Conservation (phyloP, 1,140 invertebrate genomes). For the Hestina assimilis region DNA sequence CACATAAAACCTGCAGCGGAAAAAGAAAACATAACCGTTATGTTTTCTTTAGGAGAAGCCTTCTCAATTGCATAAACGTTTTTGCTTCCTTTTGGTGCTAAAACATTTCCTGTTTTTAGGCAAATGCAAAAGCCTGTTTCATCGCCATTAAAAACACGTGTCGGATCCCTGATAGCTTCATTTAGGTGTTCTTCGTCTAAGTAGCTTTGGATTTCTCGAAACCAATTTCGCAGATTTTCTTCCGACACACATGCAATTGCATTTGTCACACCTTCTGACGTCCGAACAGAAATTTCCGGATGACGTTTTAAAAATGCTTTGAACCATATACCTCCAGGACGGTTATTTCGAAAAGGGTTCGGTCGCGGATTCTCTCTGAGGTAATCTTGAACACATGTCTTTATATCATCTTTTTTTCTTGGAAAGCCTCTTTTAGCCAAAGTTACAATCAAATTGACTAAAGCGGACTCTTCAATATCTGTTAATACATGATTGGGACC, state of each 20-base stretch:
- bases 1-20: conserved; percentile 31
- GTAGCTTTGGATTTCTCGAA: conserved; percentile 44
- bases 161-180: conserved; percentile 19
- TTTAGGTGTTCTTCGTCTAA: conserved; percentile 25
- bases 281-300: conserved; percentile 27
- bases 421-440: conserved; percentile 31
- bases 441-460: conserved; percentile 23
- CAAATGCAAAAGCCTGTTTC: conserved; percentile 55
- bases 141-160: conserved; percentile 51
- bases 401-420: conserved; percentile 30
- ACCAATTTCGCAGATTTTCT: conserved; percentile 48
- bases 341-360: conserved; percentile 40
- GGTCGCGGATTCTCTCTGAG: conserved; percentile 14
- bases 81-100: conserved; percentile 44
- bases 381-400: conserved; percentile 22
- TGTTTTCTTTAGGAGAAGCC: conserved; percentile 38
- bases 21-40: conserved; percentile 52
- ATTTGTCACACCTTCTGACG: conserved; percentile 31
- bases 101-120: conserved; percentile 43
- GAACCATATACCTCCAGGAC: conserved; percentile 42
- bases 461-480: conserved; percentile 22
- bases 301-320: conserved; percentile 49
- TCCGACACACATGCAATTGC: conserved; percentile 45
- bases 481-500: conserved; percentile 8
- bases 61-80: conserved; percentile 48